Conservation (phyloP, 2,888 invertebrate species). For the Thymelicus sylvestris region DNA sequence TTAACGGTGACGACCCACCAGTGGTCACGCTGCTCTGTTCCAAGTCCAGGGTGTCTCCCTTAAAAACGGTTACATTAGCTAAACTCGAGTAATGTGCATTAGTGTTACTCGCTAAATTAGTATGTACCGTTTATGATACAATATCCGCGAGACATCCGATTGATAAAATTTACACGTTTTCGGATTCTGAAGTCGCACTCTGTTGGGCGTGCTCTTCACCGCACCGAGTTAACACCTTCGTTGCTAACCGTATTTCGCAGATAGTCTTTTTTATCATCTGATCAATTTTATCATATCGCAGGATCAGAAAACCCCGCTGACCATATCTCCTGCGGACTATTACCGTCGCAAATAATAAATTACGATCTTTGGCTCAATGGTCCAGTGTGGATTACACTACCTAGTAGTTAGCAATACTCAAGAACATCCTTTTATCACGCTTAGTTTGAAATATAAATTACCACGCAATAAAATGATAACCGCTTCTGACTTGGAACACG, state of each 20-base stretch:
- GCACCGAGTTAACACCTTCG: no score
- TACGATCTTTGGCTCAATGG: constrained; percentile 33
- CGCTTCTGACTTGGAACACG: no score
- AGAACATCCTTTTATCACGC: not conserved
- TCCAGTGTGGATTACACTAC: no score
- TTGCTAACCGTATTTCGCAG: no score
- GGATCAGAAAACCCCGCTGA: constrained; percentile 38
- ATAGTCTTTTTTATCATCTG: no score
- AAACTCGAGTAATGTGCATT: constrained; percentile 31
- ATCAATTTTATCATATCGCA: no score
- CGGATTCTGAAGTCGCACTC: no score
- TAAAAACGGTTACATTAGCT: constrained; percentile 33
- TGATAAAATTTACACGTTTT: no score
- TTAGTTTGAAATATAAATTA: constrained; percentile 4
- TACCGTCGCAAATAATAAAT: constrained; percentile 27
- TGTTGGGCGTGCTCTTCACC: no score
- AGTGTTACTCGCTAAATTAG: constrained; percentile 25
- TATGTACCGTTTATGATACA: not conserved
- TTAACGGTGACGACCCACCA: constrained; percentile 4
- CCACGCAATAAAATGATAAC: no score
- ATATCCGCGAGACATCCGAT: no score
- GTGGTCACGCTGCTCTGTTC: constrained; percentile 33
- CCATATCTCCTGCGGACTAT: constrained; percentile 30
- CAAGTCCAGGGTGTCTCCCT: constrained; percentile 33
- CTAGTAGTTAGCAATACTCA: no score